These are phyloP conservation scores for Andricus grossulariae DNA, from an alignment of 1,140 invertebrate genomes.

Conservation along the genomic window DNA sequence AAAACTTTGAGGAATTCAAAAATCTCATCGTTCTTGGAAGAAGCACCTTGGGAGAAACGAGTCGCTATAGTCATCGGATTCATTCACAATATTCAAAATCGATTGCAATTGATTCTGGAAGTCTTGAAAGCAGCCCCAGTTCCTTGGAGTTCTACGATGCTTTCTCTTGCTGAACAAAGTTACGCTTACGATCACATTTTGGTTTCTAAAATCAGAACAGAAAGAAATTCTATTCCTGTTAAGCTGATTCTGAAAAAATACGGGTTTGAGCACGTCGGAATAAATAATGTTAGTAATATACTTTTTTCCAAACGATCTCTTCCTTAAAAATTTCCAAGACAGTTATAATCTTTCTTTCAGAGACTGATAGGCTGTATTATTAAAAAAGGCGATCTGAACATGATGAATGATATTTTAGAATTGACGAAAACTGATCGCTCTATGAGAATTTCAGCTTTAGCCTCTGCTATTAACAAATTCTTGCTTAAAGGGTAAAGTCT, in stretches of 20 bases:
- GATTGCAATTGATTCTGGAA: conserved; percentile 60
- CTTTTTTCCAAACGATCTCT: not conserved
- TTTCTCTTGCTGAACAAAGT: conserved; percentile 55
- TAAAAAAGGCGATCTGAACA: conserved; percentile 56
- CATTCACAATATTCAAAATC: conserved; percentile 63
- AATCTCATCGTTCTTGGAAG: conserved; percentile 65
- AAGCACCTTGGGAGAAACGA: conserved; percentile 65
- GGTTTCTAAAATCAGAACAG: conserved; percentile 58
- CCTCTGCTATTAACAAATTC: conserved; percentile 53
- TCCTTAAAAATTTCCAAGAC: not conserved
- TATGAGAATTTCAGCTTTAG: conserved; percentile 55
- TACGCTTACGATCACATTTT: conserved; percentile 59
- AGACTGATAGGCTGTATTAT: conserved; percentile 63
- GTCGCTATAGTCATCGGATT: conserved; percentile 57
- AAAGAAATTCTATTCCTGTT: conserved; percentile 57
- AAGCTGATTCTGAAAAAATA: conserved; percentile 69
- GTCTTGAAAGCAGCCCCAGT: conserved; percentile 65
- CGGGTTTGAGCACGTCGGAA: conserved; percentile 60
- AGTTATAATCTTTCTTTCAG: conserved; percentile 48
- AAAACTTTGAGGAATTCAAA: conserved; percentile 59
- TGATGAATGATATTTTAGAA: conserved; percentile 61
- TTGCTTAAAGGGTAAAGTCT: conserved; percentile 56
- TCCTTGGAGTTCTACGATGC: conserved; percentile 64
- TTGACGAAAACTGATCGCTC: conserved; percentile 62
- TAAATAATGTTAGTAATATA: conserved; percentile 57